A percentile compares a stretch with the other conserved stretches of the same genome.
These are phyloP conservation scores for Dryoscopus gambensis DNA, from an alignment of 2,113 vertebrate species.

Conservation along the genomic window DNA sequence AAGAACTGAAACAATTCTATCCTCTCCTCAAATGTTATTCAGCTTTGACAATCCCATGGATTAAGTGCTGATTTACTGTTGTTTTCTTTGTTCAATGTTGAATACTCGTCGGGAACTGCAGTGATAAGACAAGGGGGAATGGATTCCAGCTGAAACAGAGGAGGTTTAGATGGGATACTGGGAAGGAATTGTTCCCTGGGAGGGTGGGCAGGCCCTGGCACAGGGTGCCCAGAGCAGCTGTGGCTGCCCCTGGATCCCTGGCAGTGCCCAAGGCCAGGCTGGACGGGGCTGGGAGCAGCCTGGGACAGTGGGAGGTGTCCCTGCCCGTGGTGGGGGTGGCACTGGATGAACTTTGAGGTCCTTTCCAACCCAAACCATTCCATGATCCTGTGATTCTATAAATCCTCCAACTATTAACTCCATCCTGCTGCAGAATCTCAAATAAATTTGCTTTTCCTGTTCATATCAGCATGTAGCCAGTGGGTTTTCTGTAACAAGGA, in stretches of 20 bases:
- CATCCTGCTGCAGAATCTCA: background rate
- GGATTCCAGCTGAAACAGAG: background rate
- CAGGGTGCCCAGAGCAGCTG: background rate
- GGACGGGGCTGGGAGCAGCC: background rate
- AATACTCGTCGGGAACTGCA: background rate
- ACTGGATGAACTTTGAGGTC: background rate
- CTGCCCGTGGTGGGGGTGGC: background rate
- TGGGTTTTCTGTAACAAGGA: background rate
- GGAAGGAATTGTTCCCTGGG: background rate
- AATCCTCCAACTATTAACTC: background rate
- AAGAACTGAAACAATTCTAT: background rate
- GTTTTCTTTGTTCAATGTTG: background rate
- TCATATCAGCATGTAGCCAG: background rate
- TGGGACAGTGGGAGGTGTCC: background rate
- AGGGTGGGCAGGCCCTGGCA: background rate
- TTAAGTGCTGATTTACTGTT: background rate
- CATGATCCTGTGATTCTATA: background rate
- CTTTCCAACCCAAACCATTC: background rate
- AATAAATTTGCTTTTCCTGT: background rate
- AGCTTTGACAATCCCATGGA: background rate
- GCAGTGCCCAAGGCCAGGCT: background rate
- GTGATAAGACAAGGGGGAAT: background rate
- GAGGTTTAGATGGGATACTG: background rate
- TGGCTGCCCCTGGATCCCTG: background rate
- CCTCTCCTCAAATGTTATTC: background rate